Conservation (phyloP, 1,140 invertebrate genomes). For the Cherax destructor region DNA sequence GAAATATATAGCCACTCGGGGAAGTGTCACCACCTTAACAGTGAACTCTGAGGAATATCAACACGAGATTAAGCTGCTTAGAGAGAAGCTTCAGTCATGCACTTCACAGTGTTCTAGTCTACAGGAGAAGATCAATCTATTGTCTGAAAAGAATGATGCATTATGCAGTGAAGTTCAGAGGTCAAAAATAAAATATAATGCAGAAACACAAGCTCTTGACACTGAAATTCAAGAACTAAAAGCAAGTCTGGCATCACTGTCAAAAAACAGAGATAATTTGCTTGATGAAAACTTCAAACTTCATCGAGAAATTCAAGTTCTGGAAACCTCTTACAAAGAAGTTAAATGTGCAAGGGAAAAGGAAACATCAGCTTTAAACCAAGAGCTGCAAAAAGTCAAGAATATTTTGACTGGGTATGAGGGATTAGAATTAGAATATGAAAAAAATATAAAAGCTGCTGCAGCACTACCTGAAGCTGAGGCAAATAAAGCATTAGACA, state of each 20-base stretch:
- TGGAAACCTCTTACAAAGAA: slow-evolving; percentile 21
- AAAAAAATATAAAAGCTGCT: slow-evolving; percentile 52
- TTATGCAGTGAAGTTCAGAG: slow-evolving; percentile 52
- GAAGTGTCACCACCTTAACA: slow-evolving; percentile 45
- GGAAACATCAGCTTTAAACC: slow-evolving; percentile 27
- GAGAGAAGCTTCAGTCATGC: slow-evolving; percentile 37
- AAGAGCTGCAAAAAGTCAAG: slow-evolving; percentile 50
- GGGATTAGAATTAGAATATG: slow-evolving; percentile 57
- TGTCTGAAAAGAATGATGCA: slow-evolving; percentile 32
- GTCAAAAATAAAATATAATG: slow-evolving; percentile 37
- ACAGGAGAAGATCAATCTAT: slow-evolving; percentile 41
- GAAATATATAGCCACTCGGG: slow-evolving; percentile 52
- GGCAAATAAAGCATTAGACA: slow-evolving; percentile 33
- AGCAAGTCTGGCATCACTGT: slow-evolving; percentile 18
- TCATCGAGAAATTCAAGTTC: slow-evolving; percentile 30
- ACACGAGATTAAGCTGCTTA: slow-evolving; percentile 40
- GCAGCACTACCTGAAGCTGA: slow-evolving; percentile 34
- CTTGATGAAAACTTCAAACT: slow-evolving; percentile 46
- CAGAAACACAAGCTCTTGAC: slow-evolving; percentile 46
- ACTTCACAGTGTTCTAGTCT: slow-evolving; percentile 26
- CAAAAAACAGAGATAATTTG: slow-evolving; percentile 43
- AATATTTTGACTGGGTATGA: slow-evolving; percentile 44
- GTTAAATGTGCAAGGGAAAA: slow-evolving; percentile 24
- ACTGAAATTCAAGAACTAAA: slow-evolving; percentile 48
- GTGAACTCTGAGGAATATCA: slow-evolving; percentile 48